Base-by-base conservation (phyloP, 2,888 invertebrate species). In the Mallateleia sp. region DNA sequence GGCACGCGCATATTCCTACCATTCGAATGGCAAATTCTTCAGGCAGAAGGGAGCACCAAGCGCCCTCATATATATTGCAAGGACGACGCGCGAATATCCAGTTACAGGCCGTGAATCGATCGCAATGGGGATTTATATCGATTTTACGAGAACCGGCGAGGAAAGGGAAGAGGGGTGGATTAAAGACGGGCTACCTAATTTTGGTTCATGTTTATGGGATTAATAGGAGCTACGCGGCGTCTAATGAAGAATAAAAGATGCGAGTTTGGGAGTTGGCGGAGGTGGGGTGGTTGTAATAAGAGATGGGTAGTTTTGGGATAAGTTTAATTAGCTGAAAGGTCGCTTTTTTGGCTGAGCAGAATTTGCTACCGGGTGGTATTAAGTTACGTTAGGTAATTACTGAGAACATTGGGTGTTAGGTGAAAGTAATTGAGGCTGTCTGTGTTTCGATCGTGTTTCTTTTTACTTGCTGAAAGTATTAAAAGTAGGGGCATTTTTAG, bases 11-110 rank as follows among this genome's bases (percentile, higher is more conserved):
- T 58, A 47, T 69, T 20, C 45, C 47, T 72, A 42, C 42, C 54
- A 45, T 64, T 64, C 47, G 66, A 78, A 58, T 67, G 56, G 58
- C 67, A 64, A 75, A 75, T 75, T 75, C 75, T 75, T 75, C 64
- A 64, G 54, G 54, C 54, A 54, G 54, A 75, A 75, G 54, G 50
- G 24, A 45, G 22, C 74, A 62, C 62, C 74, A 60, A 75, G 50
- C 45, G 52, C 8, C 9, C 74, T 62, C 62, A 75, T 75, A 64
- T 64, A 75, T 74, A 74, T 74, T 74, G 74, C 74, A 75, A 54
- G 74, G 62, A 75, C 74, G 62, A 75, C 50, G 52, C 62, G 74
- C 56, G 74, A 75, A 75, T 75, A 64, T 50, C 20, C 62, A 14
- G 24, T 24, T 52, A 24, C 50, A 42, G 15, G 22, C 50, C 25